phyloP scores from a whole-genome alignment of 2,888 invertebrate species.

The Eupelmus urozonus region DNA sequence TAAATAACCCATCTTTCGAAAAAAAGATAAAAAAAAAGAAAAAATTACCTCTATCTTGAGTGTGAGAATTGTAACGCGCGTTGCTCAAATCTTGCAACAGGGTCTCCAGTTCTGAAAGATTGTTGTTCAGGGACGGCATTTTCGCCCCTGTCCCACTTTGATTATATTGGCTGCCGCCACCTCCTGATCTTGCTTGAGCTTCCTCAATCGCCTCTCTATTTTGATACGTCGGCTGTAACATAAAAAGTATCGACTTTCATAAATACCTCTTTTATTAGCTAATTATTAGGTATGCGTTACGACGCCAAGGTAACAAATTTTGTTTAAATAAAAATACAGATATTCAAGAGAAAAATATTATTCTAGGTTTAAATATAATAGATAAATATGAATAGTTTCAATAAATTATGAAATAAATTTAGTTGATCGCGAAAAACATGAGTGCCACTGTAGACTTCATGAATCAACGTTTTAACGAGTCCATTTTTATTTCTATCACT shows the following conservation, averaged over 20 bases:
- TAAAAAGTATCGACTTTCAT: not conserved
- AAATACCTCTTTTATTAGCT: not conserved
- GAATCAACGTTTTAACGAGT: conserved; percentile 41
- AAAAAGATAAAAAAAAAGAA: too few relatives aligned
- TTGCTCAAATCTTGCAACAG: conserved; percentile 94
- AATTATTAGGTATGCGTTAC: not conserved
- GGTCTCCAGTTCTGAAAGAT: conserved; percentile 94
- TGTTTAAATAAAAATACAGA: not conserved
- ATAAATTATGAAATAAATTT: conserved; percentile 24
- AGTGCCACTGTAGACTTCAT: not conserved
- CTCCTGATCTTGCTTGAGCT: conserved; percentile 77
- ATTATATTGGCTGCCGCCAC: conserved; percentile 58
- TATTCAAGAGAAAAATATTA: not conserved
- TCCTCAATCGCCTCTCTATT: conserved; percentile 79
- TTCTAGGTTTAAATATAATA: conserved; percentile 12
- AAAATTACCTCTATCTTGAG: conserved; percentile 76
- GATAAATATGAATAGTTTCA: not conserved
- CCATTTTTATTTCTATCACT: conserved; percentile 13
- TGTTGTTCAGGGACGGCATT: conserved; percentile 82
- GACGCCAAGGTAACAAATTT: not conserved
- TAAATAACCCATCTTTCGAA: too few relatives aligned
- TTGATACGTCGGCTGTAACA: conserved; percentile 83
- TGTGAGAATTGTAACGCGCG: conserved; percentile 81
- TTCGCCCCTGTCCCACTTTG: conserved; percentile 73
- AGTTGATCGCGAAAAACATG: conserved; percentile 21